Conservation (phyloP, 2,797 vertebrate genomes). For the Margarornis squamiger region DNA sequence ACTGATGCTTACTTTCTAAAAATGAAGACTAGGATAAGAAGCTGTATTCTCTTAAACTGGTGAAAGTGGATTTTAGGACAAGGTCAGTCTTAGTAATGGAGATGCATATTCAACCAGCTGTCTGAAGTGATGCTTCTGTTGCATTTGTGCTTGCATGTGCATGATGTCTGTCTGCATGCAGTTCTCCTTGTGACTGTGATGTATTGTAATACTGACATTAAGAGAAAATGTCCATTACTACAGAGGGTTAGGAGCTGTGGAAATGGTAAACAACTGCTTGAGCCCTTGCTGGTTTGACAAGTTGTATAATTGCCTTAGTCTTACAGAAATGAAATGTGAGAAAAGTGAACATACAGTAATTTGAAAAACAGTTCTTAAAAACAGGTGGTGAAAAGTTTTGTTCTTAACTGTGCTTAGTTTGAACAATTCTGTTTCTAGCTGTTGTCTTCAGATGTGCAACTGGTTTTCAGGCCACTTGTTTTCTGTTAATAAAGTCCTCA, state of each 20-base stretch:
- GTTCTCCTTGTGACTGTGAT: slow-evolving; percentile 9
- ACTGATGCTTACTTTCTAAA: slow-evolving; percentile 78
- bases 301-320: background rate
- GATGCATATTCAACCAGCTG: slow-evolving; percentile 67
- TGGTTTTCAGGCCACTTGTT: background rate
- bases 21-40: slow-evolving; percentile 79
- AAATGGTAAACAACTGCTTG: background rate
- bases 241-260: background rate
- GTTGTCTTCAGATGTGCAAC: background rate
- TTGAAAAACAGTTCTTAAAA: background rate
- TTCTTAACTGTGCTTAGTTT: background rate
- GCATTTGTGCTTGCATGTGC: slow-evolving; percentile 68
- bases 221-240: background rate
- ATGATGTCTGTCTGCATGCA: slow-evolving; percentile 53
- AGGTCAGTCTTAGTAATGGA: slow-evolving; percentile 67
- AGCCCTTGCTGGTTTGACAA: background rate
- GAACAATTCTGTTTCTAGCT: background rate
- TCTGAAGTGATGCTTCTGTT: slow-evolving; percentile 69
- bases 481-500: background rate
- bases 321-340: background rate
- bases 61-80: slow-evolving; percentile 78
- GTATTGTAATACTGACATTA: background rate
- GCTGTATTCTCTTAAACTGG: slow-evolving; percentile 72
- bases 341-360: background rate
- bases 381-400: background rate